These are phyloP conservation scores for Pocillopora meandrina DNA, from an alignment of 92 coral and sea anemone species.

Conservation along the genomic window DNA sequence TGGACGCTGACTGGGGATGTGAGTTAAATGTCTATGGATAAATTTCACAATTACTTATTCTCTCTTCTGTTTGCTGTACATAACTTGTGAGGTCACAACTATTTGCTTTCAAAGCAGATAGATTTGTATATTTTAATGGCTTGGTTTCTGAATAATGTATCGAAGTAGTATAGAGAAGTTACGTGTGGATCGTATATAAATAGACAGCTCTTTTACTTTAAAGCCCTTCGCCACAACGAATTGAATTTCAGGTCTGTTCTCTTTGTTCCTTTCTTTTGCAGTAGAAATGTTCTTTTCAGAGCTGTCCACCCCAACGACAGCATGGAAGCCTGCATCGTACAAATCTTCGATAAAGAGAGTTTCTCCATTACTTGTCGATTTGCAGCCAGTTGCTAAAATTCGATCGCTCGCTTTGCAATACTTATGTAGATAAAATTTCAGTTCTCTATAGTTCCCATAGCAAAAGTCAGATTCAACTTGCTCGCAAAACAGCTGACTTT, in stretches of 20 bases:
- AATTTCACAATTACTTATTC: too few relatives aligned
- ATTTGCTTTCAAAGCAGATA: too few relatives aligned
- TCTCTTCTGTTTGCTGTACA: too few relatives aligned
- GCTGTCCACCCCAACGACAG: slow-evolving; percentile 73
- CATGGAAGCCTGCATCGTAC: slow-evolving; percentile 82
- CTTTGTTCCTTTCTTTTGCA: slow-evolving; percentile 71
- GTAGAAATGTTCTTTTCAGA: slow-evolving; percentile 68
- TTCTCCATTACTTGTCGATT: slow-evolving; percentile 15
- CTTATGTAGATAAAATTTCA: slow-evolving; percentile 72
- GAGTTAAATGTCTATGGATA: too few relatives aligned
- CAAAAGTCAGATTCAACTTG: background rate
- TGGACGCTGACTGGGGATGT: too few relatives aligned
- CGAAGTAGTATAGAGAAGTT: too few relatives aligned
- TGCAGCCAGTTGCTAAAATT: slow-evolving; percentile 60
- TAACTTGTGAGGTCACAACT: too few relatives aligned
- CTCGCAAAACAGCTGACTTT: background rate
- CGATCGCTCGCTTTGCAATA: slow-evolving; percentile 76
- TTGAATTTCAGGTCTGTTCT: slow-evolving; percentile 64
- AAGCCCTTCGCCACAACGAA: slow-evolving; percentile 27
- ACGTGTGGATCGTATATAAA: too few relatives aligned
- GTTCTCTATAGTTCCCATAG: slow-evolving; percentile 66
- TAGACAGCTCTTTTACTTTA: background rate
- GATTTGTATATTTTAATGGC: too few relatives aligned
- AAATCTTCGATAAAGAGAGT: slow-evolving; percentile 78
- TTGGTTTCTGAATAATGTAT: too few relatives aligned